Evolutionary conservation across 2,113 vertebrate species (phyloP), one percentile per base, ranked within the genome.

Genomic region (Oncorhynchus mykiss): DNA sequence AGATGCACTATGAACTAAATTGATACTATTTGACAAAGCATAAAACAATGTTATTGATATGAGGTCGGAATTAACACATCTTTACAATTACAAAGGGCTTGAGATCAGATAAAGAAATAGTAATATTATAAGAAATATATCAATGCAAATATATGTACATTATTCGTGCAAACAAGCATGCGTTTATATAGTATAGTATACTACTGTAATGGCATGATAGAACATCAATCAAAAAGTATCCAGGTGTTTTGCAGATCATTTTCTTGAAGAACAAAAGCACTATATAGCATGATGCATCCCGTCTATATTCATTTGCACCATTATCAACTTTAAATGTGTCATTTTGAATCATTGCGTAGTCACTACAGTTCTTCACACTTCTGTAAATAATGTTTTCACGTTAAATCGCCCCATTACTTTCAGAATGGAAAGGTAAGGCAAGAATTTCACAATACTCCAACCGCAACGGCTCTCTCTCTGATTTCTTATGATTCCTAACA

Each of bases 351-450:
- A 92, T 93, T 90, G 86, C 87, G 85, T 91, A 88, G 90, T 87
- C 39, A 45, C 91, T 92, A 87, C 91, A 54, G 81, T 92, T 92
- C 92, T 91, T 92, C 88, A 93, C 91, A 90, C 85, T 91, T 89
- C 91, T 93, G 86, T 92, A 93, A 93, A 93, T 91, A 85, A 91
- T 93, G 93, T 90, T 94, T 90, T 93, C 91, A 93, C 91, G 89
- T 91, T 92, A 92, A 93, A 93, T 93, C 92, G 93, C 93, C 94
- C 92, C 92, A 45, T 92, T 90, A 91, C 92, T 91, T 85, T 90
- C 93, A 94, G 93, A 94, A 94, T 71, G 93, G 92, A 86, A 94
- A 94, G 93, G 93, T 94, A 94, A 94, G 93, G 92, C 90, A 89
- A 91, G 89, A 89, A 84, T 91, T 93, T 92, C 85, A 87, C 86